Evolutionary conservation across 2,888 invertebrate species (phyloP), one percentile per base, ranked within the genome.

Genomic region (Plusia festucae): DNA sequence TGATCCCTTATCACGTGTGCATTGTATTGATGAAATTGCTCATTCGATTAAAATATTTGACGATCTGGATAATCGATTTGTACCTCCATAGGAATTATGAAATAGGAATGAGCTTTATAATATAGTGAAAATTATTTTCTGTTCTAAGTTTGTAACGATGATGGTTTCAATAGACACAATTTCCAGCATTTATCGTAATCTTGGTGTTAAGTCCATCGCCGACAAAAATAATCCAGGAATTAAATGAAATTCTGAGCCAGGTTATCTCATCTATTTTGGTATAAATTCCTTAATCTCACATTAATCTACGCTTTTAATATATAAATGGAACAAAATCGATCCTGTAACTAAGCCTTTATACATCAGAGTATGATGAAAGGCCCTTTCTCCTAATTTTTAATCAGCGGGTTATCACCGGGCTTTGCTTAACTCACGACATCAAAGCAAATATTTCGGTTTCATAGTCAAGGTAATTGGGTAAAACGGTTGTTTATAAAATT

Each of bases 381-480:
- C 16, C 40, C 60, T 73, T 72, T 53, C 18, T 53, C 51, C 30
- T 63, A 73, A 68, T 65, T 77, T 75, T 75, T 75, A 77, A 75
- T 75, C 74, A 75, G 68, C 62, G 74, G 56, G 72, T 68, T 68
- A 70, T 70, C 75, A 71, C 62, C 27, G 59, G 30, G n/a, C 65
- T 32, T 40, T 55, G 58, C 40, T 56, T 51, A 68, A 68, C 60
- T 64, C 40, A 40, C 27, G 63, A 81, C 79, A 81, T 82, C 82
- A 81, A 81, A 81, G 78, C 52, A 65, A 78, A 73, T 63, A 57
- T 66, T 73, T 70, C 72, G 65, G 65, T 77, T 79, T 68, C 60
- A 65, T 67, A 76, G 70, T 64, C 62, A 66, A 65, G 56, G 53
- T 68, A 68, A 72, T 78, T 72, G 54, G 63, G 51, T 56, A 61